phyloP scores from a whole-genome alignment of 1,140 invertebrate species.

The Drosophila leontia region DNA sequence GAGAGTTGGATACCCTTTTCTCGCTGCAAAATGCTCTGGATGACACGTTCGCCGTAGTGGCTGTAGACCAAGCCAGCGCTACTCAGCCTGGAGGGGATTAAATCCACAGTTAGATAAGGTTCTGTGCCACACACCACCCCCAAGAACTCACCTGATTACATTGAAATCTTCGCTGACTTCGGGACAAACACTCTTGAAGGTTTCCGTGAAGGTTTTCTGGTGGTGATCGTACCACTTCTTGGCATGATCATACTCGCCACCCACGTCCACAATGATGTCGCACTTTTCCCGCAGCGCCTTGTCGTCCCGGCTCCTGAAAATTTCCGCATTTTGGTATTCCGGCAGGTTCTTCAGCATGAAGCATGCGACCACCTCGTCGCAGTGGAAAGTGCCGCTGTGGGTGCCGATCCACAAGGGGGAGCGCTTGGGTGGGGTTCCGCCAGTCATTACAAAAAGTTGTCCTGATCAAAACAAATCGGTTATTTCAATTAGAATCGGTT shows the following conservation, averaged over 20 bases:
- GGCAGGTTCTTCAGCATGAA: conserved; percentile 94
- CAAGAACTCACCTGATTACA: conserved; percentile 84
- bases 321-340: conserved; percentile 92
- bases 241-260: conserved; percentile 92
- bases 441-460: conserved; percentile 42
- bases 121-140: background rate
- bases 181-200: conserved; percentile 86
- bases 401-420: conserved; percentile 89
- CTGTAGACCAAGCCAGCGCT: conserved; percentile 97
- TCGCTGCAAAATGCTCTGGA: conserved; percentile 87
- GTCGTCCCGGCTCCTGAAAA: conserved; percentile 89
- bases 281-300: conserved; percentile 90
- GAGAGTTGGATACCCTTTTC: conserved; percentile 83
- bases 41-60: conserved; percentile 94
- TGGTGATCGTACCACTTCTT: conserved; percentile 97
- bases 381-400: conserved; percentile 95
- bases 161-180: conserved; percentile 86
- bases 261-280: conserved; percentile 98
- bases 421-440: conserved; percentile 58
- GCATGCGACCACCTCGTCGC: conserved; percentile 97
- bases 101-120: background rate
- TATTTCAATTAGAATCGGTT: conserved; percentile 6
- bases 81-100: conserved; percentile 90
- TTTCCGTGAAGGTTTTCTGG: conserved; percentile 90
- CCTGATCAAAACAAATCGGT: background rate